These are phyloP conservation scores for Tuta absoluta DNA, from an alignment of 2,888 invertebrate genomes.

Conservation along the genomic window DNA sequence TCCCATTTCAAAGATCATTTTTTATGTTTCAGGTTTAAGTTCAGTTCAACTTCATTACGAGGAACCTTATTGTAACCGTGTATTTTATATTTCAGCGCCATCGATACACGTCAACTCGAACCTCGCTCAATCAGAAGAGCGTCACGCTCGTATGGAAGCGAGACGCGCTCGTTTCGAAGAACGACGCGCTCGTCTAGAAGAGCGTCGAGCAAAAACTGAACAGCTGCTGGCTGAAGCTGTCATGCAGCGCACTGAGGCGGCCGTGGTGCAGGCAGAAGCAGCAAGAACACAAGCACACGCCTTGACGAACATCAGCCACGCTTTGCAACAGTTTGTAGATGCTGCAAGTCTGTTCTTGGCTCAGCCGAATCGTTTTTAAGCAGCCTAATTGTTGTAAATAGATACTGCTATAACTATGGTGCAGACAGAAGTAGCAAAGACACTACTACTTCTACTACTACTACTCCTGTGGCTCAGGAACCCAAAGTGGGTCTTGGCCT, in stretches of 20 bases:
- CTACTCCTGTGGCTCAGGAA: too few relatives aligned
- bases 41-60: too few relatives aligned
- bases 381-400: too few relatives aligned
- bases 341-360: not conserved
- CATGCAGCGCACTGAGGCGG: conserved; percentile 7
- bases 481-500: too few relatives aligned
- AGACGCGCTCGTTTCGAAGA: not conserved
- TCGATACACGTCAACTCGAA: not conserved
- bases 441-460: too few relatives aligned
- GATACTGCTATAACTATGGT: too few relatives aligned
- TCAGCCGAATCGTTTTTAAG: not conserved
- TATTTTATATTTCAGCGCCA: not conserved
- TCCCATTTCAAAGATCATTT: too few relatives aligned
- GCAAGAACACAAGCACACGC: conserved; percentile 2
- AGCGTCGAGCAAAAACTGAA: not conserved
- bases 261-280: not conserved
- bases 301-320: conserved; percentile 6
- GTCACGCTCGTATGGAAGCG: not conserved
- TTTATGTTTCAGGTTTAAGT: too few relatives aligned
- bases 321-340: not conserved
- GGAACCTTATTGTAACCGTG: too few relatives aligned
- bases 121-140: not conserved
- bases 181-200: not conserved
- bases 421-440: too few relatives aligned
- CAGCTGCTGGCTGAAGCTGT: not conserved